Evolutionary conservation across 1,140 invertebrate genomes (phyloP), one percentile per base, ranked within the genome.

Genomic region (Cydia amplana): DNA sequence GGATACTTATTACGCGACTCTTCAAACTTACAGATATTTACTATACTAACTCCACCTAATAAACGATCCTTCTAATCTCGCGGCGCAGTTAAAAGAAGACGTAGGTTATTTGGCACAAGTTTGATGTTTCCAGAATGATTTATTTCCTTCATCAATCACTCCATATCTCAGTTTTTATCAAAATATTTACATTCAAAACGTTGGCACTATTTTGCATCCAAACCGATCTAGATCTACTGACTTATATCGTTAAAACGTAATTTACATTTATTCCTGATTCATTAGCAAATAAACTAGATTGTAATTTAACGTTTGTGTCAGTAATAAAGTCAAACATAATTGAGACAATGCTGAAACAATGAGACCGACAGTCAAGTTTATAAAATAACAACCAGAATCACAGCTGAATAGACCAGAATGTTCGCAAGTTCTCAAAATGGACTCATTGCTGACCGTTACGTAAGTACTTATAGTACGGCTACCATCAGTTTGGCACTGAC

Each of bases 121-220:
- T 70, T 74, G 43, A 72, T 32, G 64, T 63, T 72, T 77, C 76
- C 77, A 75, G 25, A 60, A 20, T 79, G 76, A 80, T 82, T 82
- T 82, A 80, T 65, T 46, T 16, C 20, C n/a, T 14, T 9, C 36
- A 80, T 82, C 75, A 75, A 80, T 82, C 79, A 80, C 40, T 72
- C 55, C 20, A 60, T 74, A 74, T 73, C 32, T 74, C 43, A 75
- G 73, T 74, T 73, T 76, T 72, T 65, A 79, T 80, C 82, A 82
- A 77, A 78, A 83, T 80, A 78, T 76, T 83, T 78, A 77, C 74
- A 67, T 80, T 78, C 75, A 64, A 73, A 77, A 76, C 72, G 72
- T 67, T 51, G 4, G 64, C 55, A 60, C 55, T 20, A 60, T 60
- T 60, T 23, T 60, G 20, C 51, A 18, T 0, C 51, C 4, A 55